phyloP scores from a whole-genome alignment of 2,113 vertebrate genomes.

The Cepphus grylle region DNA sequence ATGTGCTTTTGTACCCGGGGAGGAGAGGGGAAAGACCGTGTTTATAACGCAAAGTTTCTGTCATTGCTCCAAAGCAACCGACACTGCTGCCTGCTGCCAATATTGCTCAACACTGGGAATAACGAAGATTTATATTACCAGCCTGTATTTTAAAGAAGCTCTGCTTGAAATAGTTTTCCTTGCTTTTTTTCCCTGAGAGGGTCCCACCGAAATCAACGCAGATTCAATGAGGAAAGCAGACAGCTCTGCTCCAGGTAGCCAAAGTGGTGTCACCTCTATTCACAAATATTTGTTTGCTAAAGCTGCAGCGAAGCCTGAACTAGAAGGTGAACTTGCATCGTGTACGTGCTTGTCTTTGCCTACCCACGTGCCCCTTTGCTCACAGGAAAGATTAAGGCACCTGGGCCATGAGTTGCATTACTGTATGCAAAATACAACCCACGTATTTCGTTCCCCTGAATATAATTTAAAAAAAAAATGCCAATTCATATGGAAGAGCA shows the following conservation, averaged over 20 bases:
- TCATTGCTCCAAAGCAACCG: neutral
- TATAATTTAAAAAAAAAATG: neutral
- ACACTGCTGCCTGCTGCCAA: constrained; percentile 1
- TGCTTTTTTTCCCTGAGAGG: neutral
- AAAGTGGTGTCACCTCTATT: neutral
- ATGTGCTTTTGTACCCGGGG: neutral
- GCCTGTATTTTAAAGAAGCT: neutral
- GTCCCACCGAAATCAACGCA: neutral
- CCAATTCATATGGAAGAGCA: neutral
- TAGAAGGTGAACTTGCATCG: neutral
- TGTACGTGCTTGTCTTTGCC: neutral
- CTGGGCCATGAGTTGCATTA: neutral
- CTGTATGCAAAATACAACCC: neutral
- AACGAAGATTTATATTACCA: neutral
- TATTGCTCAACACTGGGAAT: constrained; percentile 15
- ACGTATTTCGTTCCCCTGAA: neutral
- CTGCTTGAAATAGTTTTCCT: neutral
- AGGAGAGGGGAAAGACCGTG: neutral
- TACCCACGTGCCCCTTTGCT: neutral
- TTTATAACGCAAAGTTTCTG: constrained; percentile 3
- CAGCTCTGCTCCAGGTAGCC: neutral
- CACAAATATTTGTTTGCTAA: neutral
- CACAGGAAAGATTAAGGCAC: neutral
- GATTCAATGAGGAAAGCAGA: neutral
- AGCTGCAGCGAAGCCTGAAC: neutral